Percentiles rank a stretch among this genome's conserved stretches.
phyloP scores from a whole-genome alignment of 2,888 invertebrate species.

The Parnassius glacialis region DNA sequence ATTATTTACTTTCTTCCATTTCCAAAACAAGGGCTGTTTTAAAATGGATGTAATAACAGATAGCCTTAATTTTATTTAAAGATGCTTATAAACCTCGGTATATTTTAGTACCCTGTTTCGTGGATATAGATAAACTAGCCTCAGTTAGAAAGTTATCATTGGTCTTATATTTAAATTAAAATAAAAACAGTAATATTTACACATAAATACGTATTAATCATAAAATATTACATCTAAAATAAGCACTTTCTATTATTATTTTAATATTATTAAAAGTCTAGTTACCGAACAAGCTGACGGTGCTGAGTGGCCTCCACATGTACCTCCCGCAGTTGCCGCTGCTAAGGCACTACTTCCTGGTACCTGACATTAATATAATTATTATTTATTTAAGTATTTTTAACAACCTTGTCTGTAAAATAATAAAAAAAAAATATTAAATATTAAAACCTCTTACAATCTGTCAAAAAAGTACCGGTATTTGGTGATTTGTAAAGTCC shows the following conservation, averaged over 20 bases:
- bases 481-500: no score
- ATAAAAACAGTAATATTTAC: no score
- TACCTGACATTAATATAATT: slow-evolving; percentile 47
- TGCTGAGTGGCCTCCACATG: slow-evolving; percentile 71
- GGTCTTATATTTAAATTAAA: no score
- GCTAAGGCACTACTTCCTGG: slow-evolving; percentile 75
- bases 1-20: slow-evolving; percentile 16
- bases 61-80: background rate
- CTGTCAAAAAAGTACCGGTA: no score
- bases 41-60: slow-evolving; percentile 1
- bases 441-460: background rate
- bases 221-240: no score
- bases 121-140: no score
- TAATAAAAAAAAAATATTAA: slow-evolving; percentile 1
- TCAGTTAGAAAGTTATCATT: no score
- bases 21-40: slow-evolving; percentile 7
- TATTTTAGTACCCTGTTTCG: no score
- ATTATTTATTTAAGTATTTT: background rate
- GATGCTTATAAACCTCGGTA: no score
- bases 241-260: slow-evolving; percentile 5
- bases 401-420: background rate
- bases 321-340: slow-evolving; percentile 69
- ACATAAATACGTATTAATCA: no score
- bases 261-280: slow-evolving; percentile 38
- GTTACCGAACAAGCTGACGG: slow-evolving; percentile 76